Evolutionary conservation across 2,888 invertebrate genomes (phyloP).

Genomic region (Drosophila ochracea): DNA sequence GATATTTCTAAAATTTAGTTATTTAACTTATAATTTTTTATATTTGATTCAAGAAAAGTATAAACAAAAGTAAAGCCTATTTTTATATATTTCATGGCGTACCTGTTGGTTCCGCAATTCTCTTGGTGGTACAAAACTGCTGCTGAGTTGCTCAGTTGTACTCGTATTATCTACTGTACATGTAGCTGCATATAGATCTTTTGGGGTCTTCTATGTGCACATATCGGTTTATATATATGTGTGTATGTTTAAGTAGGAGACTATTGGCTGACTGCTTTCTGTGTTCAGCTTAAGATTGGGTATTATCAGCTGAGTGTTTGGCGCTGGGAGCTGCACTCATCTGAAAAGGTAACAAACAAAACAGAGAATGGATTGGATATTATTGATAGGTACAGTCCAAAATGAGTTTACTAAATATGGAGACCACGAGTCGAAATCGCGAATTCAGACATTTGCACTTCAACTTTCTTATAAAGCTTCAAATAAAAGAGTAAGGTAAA

Average conservation of each 20-base stretch:
- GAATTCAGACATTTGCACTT: constrained; percentile 6
- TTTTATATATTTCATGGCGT: constrained; percentile 30
- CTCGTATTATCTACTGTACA: constrained; percentile 55
- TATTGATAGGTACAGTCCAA: constrained; percentile 30
- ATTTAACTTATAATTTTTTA: neutral
- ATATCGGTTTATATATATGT: constrained; percentile 25
- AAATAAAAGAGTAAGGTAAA: constrained; percentile 16
- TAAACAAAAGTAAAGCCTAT: neutral
- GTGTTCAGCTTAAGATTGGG: constrained; percentile 31
- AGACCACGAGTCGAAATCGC: constrained; percentile 12
- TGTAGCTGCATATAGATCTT: constrained; percentile 27
- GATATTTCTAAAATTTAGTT: neutral
- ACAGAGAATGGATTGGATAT: constrained; percentile 27
- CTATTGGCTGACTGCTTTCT: constrained; percentile 20
- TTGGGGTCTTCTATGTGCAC: constrained; percentile 44
- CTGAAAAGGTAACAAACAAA: constrained; percentile 54
- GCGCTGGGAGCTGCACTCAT: constrained; percentile 49
- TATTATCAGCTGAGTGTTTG: constrained; percentile 25
- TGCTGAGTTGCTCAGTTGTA: constrained; percentile 58
- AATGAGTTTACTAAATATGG: neutral
- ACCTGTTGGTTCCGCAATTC: constrained; percentile 83
- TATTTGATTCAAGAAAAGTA: neutral
- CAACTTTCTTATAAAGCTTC: neutral
- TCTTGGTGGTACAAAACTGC: constrained; percentile 68
- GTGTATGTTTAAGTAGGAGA: constrained; percentile 10